Evolutionary conservation across 1,140 invertebrate genomes (phyloP).

Genomic region (Drosophila nasuta): DNA sequence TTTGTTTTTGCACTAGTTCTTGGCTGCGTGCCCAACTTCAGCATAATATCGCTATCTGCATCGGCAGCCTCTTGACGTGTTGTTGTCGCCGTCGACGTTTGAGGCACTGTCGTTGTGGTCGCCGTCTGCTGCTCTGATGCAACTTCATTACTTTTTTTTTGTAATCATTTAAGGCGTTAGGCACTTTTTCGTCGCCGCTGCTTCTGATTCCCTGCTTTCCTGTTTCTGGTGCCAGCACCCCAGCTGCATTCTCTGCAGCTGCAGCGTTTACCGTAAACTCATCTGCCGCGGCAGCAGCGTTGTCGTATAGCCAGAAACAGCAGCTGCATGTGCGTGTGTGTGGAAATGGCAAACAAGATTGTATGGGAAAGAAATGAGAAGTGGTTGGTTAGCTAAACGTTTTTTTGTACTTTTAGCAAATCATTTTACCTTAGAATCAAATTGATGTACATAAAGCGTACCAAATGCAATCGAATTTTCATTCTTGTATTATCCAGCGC

Average conservation of each 20-base stretch:
- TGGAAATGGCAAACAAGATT: slow-evolving; percentile 2
- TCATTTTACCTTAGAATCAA: slow-evolving; percentile 59
- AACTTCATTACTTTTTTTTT: slow-evolving; percentile 37
- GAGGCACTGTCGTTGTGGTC: background rate
- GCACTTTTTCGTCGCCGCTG: slow-evolving; percentile 7
- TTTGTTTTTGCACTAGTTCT: slow-evolving; percentile 42
- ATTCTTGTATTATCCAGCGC: slow-evolving; percentile 50
- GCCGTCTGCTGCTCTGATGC: slow-evolving; percentile 13
- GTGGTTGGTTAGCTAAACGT: slow-evolving; percentile 7
- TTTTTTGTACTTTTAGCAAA: background rate
- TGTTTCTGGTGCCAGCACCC: slow-evolving; percentile 5
- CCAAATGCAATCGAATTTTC: slow-evolving; percentile 70
- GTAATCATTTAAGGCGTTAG: slow-evolving; percentile 25
- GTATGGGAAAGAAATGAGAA: background rate
- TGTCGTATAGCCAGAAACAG: slow-evolving; percentile 77
- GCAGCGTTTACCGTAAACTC: slow-evolving; percentile 9
- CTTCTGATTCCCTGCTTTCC: background rate
- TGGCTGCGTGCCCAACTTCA: slow-evolving; percentile 59
- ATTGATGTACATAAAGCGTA: slow-evolving; percentile 78
- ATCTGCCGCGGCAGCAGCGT: slow-evolving; percentile 71
- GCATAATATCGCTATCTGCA: slow-evolving; percentile 21
- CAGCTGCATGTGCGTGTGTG: slow-evolving; percentile 48
- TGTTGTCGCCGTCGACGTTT: background rate
- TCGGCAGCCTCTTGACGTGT: slow-evolving; percentile 23
- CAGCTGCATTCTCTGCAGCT: slow-evolving; percentile 15